phyloP scores from a whole-genome alignment of 2,888 invertebrate genomes.

The Lithophane ornitopus region DNA sequence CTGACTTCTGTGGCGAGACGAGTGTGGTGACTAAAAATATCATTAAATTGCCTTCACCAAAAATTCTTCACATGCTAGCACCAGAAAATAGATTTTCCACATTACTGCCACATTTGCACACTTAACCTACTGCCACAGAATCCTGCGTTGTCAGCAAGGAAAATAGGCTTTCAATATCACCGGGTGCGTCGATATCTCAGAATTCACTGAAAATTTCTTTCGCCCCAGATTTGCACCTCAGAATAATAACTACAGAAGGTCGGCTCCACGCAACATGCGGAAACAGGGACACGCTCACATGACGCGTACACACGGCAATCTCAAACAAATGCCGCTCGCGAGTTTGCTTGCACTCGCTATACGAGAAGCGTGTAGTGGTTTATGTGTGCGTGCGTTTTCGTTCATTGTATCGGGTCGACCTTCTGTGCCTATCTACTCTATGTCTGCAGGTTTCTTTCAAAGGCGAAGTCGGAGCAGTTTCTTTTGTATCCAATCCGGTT shows the following conservation, averaged over 20 bases:
- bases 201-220: slow-evolving; percentile 61
- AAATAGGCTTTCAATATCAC: slow-evolving; percentile 60
- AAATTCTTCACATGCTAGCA: background rate
- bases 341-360: background rate
- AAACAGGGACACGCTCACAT: background rate
- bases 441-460: slow-evolving; percentile 40
- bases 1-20: background rate
- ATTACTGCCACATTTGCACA: slow-evolving; percentile 11
- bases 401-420: background rate
- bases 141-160: slow-evolving; percentile 36
- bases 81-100: slow-evolving; percentile 15
- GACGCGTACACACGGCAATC: background rate
- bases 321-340: background rate
- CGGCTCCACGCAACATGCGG: background rate
- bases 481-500: slow-evolving; percentile 58
- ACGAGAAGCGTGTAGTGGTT: background rate
- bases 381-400: background rate
- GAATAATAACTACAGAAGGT: slow-evolving; percentile 2
- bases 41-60: background rate
- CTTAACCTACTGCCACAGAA: slow-evolving; percentile 39
- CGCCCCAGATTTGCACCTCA: slow-evolving; percentile 35
- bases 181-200: slow-evolving; percentile 57
- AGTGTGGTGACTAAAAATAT: background rate
- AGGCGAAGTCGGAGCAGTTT: slow-evolving; percentile 40
- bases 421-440: slow-evolving; percentile 19